Percentiles rank a stretch among this genome's conserved stretches.
Evolutionary conservation across 2,113 vertebrate species (phyloP).

Genomic region (Pachypanchax playfairii): DNA sequence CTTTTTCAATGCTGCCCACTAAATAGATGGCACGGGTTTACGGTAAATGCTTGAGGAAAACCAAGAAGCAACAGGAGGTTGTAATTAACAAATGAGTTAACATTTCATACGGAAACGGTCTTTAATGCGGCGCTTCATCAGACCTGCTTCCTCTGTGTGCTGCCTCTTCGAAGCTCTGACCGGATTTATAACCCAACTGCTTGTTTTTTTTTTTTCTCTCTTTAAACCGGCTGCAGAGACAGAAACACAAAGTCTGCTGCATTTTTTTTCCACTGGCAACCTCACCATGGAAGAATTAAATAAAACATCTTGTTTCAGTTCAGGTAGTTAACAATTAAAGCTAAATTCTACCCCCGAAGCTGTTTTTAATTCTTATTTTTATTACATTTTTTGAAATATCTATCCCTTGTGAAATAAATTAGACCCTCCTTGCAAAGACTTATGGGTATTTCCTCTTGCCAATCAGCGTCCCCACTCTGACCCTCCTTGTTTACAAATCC

Average conservation of each 20-base stretch:
- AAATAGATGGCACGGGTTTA: constrained; percentile 2
- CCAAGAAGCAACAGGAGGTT: constrained; percentile 84
- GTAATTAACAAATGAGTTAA: constrained; percentile 93
- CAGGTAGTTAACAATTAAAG: neutral
- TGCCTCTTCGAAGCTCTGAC: constrained; percentile 21
- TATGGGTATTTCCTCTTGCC: constrained; percentile 11
- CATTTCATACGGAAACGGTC: constrained; percentile 86
- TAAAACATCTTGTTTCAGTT: neutral
- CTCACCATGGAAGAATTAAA: constrained; percentile 18
- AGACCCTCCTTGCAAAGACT: neutral
- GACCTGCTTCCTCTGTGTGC: constrained; percentile 45
- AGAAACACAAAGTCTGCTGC: constrained; percentile 19
- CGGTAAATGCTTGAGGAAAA: constrained; percentile 78
- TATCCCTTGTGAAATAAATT: too few relatives aligned
- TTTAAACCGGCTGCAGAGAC: constrained; percentile 1
- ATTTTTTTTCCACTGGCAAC: constrained; percentile 4
- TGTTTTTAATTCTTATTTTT: too few relatives aligned
- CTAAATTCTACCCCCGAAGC: neutral
- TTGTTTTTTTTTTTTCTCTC: constrained; percentile 1
- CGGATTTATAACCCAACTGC: constrained; percentile 43
- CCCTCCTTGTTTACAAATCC: constrained; percentile 56
- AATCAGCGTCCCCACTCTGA: constrained; percentile 42
- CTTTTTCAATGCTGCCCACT: neutral
- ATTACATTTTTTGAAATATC: too few relatives aligned
- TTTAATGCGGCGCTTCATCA: constrained; percentile 87